These are phyloP conservation scores for Orchesella flavescens DNA, from an alignment of 2,888 invertebrate genomes.

Conservation along the genomic window DNA sequence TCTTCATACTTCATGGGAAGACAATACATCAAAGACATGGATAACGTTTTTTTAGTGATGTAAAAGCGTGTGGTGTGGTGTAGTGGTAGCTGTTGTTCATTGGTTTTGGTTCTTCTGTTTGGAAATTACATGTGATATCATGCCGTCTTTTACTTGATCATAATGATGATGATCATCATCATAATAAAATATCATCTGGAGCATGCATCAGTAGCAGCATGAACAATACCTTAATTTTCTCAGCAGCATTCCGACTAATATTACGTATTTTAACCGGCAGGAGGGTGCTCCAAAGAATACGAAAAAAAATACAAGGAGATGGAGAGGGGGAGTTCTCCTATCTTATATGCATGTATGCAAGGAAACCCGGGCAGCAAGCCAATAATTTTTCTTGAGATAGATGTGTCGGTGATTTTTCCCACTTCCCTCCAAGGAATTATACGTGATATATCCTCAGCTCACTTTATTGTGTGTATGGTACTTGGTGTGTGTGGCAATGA, in stretches of 20 bases:
- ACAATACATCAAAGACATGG: too few species aligned
- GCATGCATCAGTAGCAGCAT: conserved; percentile 37
- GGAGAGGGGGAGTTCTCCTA: conserved; percentile 39
- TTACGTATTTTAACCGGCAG: conserved; percentile 55
- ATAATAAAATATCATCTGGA: conserved; percentile 44
- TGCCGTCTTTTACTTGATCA: conserved; percentile 1
- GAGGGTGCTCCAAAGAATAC: conserved; percentile 54
- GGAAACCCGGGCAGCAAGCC: conserved; percentile 61
- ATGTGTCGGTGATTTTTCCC: conserved; percentile 60
- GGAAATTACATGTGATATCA: conserved; percentile 12
- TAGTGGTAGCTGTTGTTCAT: too few species aligned
- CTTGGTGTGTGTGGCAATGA: conserved; percentile 42
- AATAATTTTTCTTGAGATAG: conserved; percentile 63
- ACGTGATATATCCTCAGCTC: conserved; percentile 30
- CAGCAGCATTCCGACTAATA: conserved; percentile 59
- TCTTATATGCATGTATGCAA: conserved; percentile 3
- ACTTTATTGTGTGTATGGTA: not conserved
- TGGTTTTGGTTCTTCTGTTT: too few species aligned
- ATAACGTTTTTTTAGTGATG: too few species aligned
- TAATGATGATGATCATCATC: conserved; percentile 27
- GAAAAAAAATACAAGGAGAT: conserved; percentile 32
- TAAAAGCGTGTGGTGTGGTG: too few species aligned
- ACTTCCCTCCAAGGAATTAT: conserved; percentile 61
- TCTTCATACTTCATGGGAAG: too few species aligned
- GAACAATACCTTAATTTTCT: conserved; percentile 65